These are phyloP conservation scores for Dendronephthya gigantea DNA, from an alignment of 64 coral and sea anemone genomes.

Conservation along the genomic window DNA sequence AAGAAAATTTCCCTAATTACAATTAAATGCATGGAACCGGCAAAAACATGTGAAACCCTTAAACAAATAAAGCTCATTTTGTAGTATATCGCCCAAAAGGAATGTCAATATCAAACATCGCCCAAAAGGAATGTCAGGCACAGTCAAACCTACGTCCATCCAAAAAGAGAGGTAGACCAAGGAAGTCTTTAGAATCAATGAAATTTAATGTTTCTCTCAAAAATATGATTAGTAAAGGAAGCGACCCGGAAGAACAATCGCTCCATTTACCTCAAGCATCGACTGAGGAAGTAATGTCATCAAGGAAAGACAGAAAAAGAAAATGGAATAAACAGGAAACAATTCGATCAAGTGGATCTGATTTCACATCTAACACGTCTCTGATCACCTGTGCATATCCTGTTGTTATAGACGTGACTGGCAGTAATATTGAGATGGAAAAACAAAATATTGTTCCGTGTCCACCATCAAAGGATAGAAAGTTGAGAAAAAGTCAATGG, in stretches of 20 bases:
- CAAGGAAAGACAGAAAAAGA: neutral
- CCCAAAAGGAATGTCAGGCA: too few relatives aligned
- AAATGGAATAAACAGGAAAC: neutral
- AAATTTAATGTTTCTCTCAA: neutral
- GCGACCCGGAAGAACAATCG: neutral
- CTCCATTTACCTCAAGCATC: neutral
- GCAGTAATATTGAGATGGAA: neutral
- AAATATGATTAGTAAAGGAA: neutral
- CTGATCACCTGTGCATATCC: neutral
- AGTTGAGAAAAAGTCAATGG: neutral
- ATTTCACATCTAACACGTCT: neutral
- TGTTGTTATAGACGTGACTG: neutral
- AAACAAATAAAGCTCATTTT: too few relatives aligned
- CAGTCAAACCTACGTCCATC: neutral
- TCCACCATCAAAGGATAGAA: neutral
- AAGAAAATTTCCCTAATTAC: too few relatives aligned
- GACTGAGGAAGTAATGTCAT: neutral
- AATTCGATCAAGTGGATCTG: neutral
- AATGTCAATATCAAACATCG: too few relatives aligned
- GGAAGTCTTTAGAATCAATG: neutral
- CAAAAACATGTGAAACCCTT: too few relatives aligned
- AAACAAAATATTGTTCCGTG: neutral
- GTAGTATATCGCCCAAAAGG: too few relatives aligned
- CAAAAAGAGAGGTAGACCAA: neutral
- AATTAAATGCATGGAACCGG: too few relatives aligned